Conservation (phyloP, 64 coral and sea anemone genomes). For the Montipora capricornis region DNA sequence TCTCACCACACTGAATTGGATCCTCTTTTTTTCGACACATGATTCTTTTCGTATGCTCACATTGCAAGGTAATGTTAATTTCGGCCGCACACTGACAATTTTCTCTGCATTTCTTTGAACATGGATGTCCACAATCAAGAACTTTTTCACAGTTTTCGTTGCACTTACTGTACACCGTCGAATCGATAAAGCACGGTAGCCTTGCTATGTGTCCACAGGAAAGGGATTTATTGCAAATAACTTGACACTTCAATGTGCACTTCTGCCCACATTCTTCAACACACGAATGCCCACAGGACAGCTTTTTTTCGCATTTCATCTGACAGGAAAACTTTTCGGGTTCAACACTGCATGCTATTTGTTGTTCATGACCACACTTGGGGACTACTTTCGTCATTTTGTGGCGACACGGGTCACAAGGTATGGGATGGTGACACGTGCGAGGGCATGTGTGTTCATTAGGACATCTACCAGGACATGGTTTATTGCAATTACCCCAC, state of each 20-base stretch:
- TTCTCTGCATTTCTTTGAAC: constrained; percentile 7
- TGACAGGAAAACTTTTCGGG: background rate
- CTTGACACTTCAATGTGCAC: background rate
- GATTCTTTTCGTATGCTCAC: background rate
- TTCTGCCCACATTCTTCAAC: constrained; percentile 8
- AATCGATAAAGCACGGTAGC: constrained; percentile 38
- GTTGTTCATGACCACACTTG: constrained; percentile 15
- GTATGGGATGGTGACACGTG: background rate
- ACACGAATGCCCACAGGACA: constrained; percentile 56
- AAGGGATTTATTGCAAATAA: constrained; percentile 17
- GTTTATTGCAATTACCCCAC: constrained; percentile 1
- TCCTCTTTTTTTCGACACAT: background rate
- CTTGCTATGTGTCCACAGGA: constrained; percentile 42
- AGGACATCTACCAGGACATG: background rate
- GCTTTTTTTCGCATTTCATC: constrained; percentile 20
- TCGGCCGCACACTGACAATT: background rate
- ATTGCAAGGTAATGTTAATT: background rate
- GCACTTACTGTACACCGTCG: background rate
- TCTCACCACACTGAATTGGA: background rate
- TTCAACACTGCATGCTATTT: constrained; percentile 9
- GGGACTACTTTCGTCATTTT: background rate
- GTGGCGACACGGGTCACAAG: background rate
- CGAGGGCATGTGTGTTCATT: background rate
- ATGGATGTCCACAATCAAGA: constrained; percentile 60
- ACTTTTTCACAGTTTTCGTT: background rate